Conservation (phyloP, 2,113 vertebrate species). For the Taurulus bubalis region DNA sequence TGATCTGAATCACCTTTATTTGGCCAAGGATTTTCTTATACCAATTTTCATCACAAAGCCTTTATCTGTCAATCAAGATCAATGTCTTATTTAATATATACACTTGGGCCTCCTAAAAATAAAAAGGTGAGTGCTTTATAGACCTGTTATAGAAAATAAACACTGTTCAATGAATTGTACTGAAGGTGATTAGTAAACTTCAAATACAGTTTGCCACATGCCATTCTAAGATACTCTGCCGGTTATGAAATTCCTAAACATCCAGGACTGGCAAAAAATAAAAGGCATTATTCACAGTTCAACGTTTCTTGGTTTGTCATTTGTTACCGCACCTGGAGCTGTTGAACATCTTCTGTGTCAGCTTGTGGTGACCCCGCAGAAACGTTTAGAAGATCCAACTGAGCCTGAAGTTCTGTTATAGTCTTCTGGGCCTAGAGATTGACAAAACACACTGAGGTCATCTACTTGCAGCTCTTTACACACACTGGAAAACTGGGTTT, state of each 20-base stretch:
- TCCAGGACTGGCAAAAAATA: not conserved
- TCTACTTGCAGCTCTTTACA: not conserved
- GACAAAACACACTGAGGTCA: constrained; percentile 9
- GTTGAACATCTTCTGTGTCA: constrained; percentile 80
- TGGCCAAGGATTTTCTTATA: too few relatives aligned
- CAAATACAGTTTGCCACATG: not conserved
- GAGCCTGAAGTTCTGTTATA: constrained; percentile 85
- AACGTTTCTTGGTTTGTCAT: not conserved
- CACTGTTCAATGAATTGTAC: not conserved
- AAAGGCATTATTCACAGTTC: not conserved
- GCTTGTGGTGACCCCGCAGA: constrained; percentile 71
- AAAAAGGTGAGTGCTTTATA: not conserved
- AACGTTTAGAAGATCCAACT: constrained; percentile 87
- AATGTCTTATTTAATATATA: not conserved
- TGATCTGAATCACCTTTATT: too few relatives aligned
- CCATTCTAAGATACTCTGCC: not conserved
- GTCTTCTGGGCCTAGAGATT: constrained; percentile 85
- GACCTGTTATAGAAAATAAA: not conserved
- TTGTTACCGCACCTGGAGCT: constrained; percentile 88
- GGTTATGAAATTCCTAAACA: not conserved
- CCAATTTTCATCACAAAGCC: too few relatives aligned
- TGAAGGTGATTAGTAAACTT: not conserved
- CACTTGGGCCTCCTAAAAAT: not conserved
- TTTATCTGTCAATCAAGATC: too few relatives aligned
- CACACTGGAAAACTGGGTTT: not conserved